Conservation (phyloP, 2,888 invertebrate species). For the Tribolium freemani region DNA sequence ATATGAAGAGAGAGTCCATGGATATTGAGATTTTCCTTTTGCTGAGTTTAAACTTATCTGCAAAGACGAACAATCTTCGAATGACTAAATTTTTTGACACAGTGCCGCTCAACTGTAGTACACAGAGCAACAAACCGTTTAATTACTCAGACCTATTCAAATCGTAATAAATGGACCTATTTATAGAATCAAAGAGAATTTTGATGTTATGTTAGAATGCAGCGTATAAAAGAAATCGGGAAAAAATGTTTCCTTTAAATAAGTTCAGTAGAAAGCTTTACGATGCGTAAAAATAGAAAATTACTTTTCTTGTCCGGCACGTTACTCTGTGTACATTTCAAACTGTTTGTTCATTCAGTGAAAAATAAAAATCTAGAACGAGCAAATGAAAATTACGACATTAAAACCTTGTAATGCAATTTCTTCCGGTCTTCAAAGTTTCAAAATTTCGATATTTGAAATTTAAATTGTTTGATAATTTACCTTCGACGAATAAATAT, state of each 20-base stretch:
- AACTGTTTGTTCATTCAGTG: not conserved
- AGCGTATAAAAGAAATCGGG: not conserved
- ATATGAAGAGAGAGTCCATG: conserved; percentile 68
- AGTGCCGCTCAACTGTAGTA: too few relatives aligned
- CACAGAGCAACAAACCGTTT: too few relatives aligned
- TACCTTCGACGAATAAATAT: conserved; percentile 21
- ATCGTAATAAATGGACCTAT: too few relatives aligned
- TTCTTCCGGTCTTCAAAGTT: not conserved
- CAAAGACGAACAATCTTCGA: not conserved
- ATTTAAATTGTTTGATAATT: conserved; percentile 4
- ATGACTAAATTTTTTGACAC: not conserved
- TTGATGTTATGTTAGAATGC: too few relatives aligned
- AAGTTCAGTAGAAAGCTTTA: conserved; percentile 5
- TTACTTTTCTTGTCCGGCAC: not conserved
- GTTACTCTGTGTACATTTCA: conserved; percentile 2
- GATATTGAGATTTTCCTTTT: conserved; percentile 67
- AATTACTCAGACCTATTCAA: too few relatives aligned
- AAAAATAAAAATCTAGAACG: not conserved
- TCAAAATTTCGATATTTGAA: conserved; percentile 1
- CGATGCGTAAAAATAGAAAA: conserved; percentile 7
- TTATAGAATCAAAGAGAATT: too few relatives aligned
- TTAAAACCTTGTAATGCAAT: not conserved
- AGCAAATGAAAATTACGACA: not conserved
- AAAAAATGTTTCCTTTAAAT: conserved; percentile 4
- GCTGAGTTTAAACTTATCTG: conserved; percentile 59